Percentiles rank a stretch among this genome's conserved stretches.
These are phyloP conservation scores for Tachypleus tridentatus DNA, from an alignment of 1,140 invertebrate genomes.

Conservation along the genomic window DNA sequence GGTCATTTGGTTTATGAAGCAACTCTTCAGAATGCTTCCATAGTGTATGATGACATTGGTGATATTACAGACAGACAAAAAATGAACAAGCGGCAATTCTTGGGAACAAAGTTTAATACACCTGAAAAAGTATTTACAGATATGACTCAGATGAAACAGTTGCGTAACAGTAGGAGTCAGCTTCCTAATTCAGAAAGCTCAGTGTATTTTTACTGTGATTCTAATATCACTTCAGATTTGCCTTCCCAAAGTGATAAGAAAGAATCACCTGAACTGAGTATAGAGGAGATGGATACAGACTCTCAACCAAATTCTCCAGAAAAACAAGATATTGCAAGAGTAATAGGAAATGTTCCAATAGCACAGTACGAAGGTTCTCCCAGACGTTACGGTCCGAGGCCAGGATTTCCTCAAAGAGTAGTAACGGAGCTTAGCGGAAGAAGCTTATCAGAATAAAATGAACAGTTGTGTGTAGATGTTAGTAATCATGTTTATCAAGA, in stretches of 20 bases:
- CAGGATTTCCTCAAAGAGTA: conserved; percentile 27
- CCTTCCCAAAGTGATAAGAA: background rate
- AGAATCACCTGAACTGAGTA: background rate
- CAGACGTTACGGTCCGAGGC: conserved; percentile 59
- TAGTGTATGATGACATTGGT: conserved; percentile 70
- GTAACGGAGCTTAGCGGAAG: background rate
- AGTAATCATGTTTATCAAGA: no score
- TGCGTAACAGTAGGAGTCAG: background rate
- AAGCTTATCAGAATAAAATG: no score
- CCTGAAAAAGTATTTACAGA: no score
- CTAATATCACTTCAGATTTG: background rate
- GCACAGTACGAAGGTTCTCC: conserved; percentile 86
- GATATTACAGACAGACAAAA: conserved; percentile 36
- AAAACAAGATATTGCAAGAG: conserved; percentile 42
- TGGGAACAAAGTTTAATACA: background rate
- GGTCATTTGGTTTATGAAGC: conserved; percentile 22
- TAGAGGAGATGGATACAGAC: conserved; percentile 16
- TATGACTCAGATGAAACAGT: no score
- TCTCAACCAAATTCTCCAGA: conserved; percentile 14
- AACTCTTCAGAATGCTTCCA: conserved; percentile 48
- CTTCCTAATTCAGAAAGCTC: background rate
- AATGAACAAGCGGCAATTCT: background rate
- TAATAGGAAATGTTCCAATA: conserved; percentile 76
- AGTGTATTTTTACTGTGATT: no score
- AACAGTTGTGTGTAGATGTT: no score